Conservation (phyloP, 2,797 vertebrate species). For the Oophaga sylvatica region DNA sequence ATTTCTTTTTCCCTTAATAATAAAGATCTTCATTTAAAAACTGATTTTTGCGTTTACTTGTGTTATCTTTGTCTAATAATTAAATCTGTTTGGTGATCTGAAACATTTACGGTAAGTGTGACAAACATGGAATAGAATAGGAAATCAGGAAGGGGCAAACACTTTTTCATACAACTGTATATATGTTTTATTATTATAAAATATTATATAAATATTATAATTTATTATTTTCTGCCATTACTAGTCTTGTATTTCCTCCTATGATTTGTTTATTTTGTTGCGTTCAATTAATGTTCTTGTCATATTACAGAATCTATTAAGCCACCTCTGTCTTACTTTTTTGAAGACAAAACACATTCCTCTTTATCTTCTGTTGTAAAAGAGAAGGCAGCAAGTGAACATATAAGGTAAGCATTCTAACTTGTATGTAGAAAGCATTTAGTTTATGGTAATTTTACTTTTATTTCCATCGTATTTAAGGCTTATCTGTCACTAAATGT, state of each 20-base stretch:
- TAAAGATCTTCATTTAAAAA: no score
- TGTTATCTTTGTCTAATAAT: no score
- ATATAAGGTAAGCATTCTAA: constrained; percentile 85
- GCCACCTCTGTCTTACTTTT: constrained; percentile 88
- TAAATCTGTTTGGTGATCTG: no score
- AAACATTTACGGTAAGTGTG: no score
- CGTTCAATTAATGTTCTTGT: constrained; percentile 26
- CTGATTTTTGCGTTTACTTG: no score
- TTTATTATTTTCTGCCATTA: neutral
- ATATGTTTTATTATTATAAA: no score
- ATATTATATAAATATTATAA: no score
- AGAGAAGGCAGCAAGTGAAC: constrained; percentile 98
- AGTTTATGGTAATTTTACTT: neutral
- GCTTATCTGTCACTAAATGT: no score
- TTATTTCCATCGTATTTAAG: neutral
- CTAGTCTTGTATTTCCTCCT: constrained; percentile 21
- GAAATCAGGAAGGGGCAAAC: no score
- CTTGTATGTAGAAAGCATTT: neutral
- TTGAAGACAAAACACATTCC: constrained; percentile 97
- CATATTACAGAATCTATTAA: constrained; percentile 80
- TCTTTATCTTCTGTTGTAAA: constrained; percentile 98
- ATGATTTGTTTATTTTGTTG: neutral
- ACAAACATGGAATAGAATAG: no score
- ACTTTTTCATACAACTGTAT: no score
- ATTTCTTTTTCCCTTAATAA: no score